Evolutionary conservation across 1,140 invertebrate species (phyloP).

Genomic region (Pachyrhynchus sulphureomaculatus): DNA sequence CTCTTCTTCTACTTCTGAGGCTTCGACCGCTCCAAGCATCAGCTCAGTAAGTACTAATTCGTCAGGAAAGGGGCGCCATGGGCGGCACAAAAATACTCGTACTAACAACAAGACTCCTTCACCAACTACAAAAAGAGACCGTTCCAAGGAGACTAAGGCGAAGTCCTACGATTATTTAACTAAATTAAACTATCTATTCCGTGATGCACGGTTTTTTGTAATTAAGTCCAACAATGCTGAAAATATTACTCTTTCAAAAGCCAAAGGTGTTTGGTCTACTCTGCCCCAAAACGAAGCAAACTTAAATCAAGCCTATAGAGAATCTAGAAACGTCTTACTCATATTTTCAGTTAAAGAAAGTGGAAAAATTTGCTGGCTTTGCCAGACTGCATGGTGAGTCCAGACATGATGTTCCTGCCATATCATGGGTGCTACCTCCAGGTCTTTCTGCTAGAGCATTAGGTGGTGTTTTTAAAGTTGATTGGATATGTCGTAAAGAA

Average conservation of each 20-base stretch:
- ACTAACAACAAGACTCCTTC: slow-evolving; percentile 56
- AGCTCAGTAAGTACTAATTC: slow-evolving; percentile 70
- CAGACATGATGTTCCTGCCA: slow-evolving; percentile 81
- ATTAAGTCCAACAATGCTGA: slow-evolving; percentile 98
- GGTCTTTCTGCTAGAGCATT: slow-evolving; percentile 89
- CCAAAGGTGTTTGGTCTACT: slow-evolving; percentile 96
- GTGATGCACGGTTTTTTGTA: slow-evolving; percentile 93
- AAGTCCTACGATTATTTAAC: slow-evolving; percentile 84
- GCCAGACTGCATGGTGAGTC: slow-evolving; percentile 86
- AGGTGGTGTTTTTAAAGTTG: slow-evolving; percentile 93
- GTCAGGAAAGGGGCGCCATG: slow-evolving; percentile 56
- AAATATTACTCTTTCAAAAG: slow-evolving; percentile 92
- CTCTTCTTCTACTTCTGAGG: slow-evolving; percentile 67
- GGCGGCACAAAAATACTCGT: slow-evolving; percentile 56
- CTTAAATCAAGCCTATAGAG: slow-evolving; percentile 90
- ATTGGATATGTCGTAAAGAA: slow-evolving; percentile 96
- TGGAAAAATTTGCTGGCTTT: slow-evolving; percentile 91
- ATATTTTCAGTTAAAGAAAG: slow-evolving; percentile 98
- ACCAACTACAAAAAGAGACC: slow-evolving; percentile 55
- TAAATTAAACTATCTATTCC: slow-evolving; percentile 91
- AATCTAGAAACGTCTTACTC: slow-evolving; percentile 90
- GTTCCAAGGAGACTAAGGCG: slow-evolving; percentile 57
- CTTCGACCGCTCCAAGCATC: slow-evolving; percentile 69
- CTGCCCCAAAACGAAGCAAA: slow-evolving; percentile 95
- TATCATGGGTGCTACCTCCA: slow-evolving; percentile 95